Conservation (phyloP, 2,888 invertebrate species). For the Psylliodes chrysocephalus region DNA sequence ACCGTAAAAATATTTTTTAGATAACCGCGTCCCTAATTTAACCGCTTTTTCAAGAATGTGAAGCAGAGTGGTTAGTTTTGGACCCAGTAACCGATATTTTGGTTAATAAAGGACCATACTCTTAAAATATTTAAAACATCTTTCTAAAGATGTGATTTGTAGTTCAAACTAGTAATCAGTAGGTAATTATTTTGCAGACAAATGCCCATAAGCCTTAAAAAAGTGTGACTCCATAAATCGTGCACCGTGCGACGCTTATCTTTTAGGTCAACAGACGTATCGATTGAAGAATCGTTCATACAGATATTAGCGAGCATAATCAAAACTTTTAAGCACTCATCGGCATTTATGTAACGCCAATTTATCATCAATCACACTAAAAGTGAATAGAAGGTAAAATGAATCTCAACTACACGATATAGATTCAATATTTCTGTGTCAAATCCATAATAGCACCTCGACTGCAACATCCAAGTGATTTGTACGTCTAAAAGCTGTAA, state of each 20-base stretch:
- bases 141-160: no score
- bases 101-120: no score
- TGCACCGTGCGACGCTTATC: constrained; percentile 3
- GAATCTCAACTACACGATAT: constrained; percentile 14
- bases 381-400: constrained; percentile 8
- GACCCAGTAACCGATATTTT: no score
- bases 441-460: constrained; percentile 3
- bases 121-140: no score
- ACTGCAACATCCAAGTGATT: constrained; percentile 2
- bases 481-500: neutral
- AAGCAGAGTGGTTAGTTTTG: no score
- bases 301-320: constrained; percentile 14
- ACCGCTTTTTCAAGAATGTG: no score
- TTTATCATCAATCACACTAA: constrained; percentile 27
- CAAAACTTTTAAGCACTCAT: constrained; percentile 3
- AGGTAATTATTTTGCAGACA: no score
- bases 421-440: constrained; percentile 17
- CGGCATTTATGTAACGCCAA: constrained; percentile 23
- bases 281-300: constrained; percentile 17
- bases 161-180: no score
- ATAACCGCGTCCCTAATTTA: no score
- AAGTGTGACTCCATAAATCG: no score
- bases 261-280: constrained; percentile 23
- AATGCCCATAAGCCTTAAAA: no score
- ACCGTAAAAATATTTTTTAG: no score